Evolutionary conservation across 2,113 vertebrate species (phyloP), one percentile per base, ranked within the genome.

Genomic region (Etheostoma spectabile): DNA sequence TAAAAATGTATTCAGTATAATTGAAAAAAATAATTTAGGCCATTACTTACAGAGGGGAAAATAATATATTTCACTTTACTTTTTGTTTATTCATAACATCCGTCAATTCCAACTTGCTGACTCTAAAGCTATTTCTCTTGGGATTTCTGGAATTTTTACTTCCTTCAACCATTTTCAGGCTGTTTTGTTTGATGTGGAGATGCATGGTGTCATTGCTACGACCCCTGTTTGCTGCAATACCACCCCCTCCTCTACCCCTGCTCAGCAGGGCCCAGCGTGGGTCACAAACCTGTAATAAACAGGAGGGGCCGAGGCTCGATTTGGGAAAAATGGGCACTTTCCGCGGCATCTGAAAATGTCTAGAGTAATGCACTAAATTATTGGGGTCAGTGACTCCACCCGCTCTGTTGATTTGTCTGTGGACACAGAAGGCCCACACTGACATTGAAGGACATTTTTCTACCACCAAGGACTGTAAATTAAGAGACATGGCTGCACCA

Each of bases 251-350:
- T 64, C 71, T 83, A 59, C 51, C 83, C 75, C 85, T 85, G 93
- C 94, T 92, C 93, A 92, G 89, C 87, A 22, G 90, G 91, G 82
- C 87, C 80, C 85, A 77, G 91, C 88, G 80, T 90, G 91, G 95
- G 95, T 96, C 94, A 95, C 92, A 94, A 93, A 93, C 92, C 94
- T 94, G 91, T 95, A 95, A 95, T 95, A 95, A 95, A 94, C 91
- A 93, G 92, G 92, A 92, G 92, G 93, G 92, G 87, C 90, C 87
- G 80, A 84, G 83, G 85, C 82, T 70, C 87, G 82, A 90, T 93
- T 93, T 95, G 89, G 83, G 85, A 86, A 90, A 93, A 94, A 93
- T 93, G 90, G 86, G 80, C 90, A 94, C 91, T 94, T 93, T 94
- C 88, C 42, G 30, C 87, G 15, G 90, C 89, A 85, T 93, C 91